Base-by-base conservation (phyloP, 2,113 vertebrate species). In the Caranx melampygus region DNA sequence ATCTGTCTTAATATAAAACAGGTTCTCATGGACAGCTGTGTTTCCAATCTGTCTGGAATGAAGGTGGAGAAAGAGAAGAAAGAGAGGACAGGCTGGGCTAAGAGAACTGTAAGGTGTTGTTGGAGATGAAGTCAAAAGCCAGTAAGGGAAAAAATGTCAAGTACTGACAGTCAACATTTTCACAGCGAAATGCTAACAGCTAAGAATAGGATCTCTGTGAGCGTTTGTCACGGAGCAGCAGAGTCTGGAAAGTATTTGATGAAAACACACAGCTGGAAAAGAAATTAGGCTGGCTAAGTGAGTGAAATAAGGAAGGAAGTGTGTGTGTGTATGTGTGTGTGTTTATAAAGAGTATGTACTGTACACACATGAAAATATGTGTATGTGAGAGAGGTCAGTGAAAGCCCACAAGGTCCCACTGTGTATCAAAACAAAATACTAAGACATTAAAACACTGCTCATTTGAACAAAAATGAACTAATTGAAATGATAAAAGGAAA, bases 11-110 rank as follows among this genome's bases (percentile, higher is more conserved):
- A 82, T 57, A 21, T 42, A 14, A 72, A 18, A 33, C 80, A 58
- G 72, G 59, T 74, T 63, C 33, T 72, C 5, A 2, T 33, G 45
- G 26, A 78, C 73, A 86, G 77, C 64, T 83, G 70, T 65, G 72
- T 58, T 81, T 81, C 68, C 79, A 78, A 75, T 83, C 67, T 71
- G 63, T 34, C 33, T 79, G 86, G 82, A 88, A 80, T 67, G 75
- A 73, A 79, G 68, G 42, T 57, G 55, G 65, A 72, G 73, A 79
- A 13, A 52, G 3, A 69, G 33, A 74, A 40, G 40, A 75, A 31
- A 44, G 49, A 74, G 59, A 40, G 15, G 26, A 26, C 26, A 26
- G 26, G 26, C 26, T 26, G 26, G 35, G 14, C 4, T 18, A 0
- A 0, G 31, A 61, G 61, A 66, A 47, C n/a, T 37, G 49, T 44